Conservation (phyloP, 2,888 invertebrate species). For the Charanyca ferruginea region DNA sequence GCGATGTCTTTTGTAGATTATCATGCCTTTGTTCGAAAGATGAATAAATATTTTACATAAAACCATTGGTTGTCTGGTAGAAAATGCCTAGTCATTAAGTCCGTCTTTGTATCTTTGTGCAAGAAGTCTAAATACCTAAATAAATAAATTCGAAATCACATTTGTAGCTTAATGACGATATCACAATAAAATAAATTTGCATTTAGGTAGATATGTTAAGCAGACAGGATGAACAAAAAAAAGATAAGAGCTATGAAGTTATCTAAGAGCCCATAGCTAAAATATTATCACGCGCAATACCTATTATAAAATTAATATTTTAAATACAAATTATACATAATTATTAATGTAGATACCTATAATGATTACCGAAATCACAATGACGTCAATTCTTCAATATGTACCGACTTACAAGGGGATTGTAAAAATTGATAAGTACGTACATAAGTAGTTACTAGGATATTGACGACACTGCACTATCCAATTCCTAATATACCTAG, state of each 20-base stretch:
- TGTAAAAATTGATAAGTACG: conserved; percentile 23
- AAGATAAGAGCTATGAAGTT: conserved; percentile 22
- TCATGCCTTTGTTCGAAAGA: neutral
- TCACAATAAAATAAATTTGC: conserved; percentile 18
- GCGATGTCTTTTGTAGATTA: neutral
- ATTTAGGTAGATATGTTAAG: conserved; percentile 20
- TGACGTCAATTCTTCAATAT: conserved; percentile 28
- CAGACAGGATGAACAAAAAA: conserved; percentile 7
- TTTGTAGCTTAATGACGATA: neutral
- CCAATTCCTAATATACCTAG: neutral
- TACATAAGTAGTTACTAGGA: neutral
- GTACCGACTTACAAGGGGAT: conserved; percentile 12
- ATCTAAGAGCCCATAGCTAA: conserved; percentile 15
- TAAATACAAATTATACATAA: conserved; percentile 17
- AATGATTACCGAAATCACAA: conserved; percentile 32
- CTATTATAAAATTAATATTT: conserved; percentile 18
- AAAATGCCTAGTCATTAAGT: no score
- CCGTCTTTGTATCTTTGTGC: no score
- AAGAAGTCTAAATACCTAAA: no score
- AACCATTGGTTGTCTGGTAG: no score
- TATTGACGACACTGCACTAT: neutral
- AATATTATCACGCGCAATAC: conserved; percentile 14
- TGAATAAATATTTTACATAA: neutral
- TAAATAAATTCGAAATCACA: neutral
- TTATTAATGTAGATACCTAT: neutral